These are phyloP conservation scores for Stegodyphus mimosarum DNA, from an alignment of 1,140 invertebrate genomes.

Conservation along the genomic window DNA sequence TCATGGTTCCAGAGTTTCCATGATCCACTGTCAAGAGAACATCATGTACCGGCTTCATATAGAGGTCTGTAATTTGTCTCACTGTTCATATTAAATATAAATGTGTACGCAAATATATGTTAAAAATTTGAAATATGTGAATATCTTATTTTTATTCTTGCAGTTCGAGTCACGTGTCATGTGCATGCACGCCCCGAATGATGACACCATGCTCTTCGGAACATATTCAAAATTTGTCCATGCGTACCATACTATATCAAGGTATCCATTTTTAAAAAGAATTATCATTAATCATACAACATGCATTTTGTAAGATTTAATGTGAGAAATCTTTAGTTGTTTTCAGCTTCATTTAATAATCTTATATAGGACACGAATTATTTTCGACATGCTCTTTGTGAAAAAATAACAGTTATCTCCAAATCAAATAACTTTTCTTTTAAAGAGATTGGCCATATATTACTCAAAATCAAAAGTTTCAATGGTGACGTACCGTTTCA, in stretches of 20 bases:
- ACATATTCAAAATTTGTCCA: conserved; percentile 70
- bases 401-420: no score
- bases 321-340: no score
- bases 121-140: neutral
- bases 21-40: conserved; percentile 66
- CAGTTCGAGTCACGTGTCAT: conserved; percentile 71
- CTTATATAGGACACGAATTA: no score
- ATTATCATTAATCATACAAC: neutral
- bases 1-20: conserved; percentile 66
- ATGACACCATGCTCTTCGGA: conserved; percentile 69
- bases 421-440: no score
- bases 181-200: conserved; percentile 67
- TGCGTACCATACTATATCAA: conserved; percentile 66
- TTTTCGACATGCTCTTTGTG: no score
- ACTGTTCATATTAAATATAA: neutral
- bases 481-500: no score
- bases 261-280: conserved; percentile 56
- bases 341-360: no score
- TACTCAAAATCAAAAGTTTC: no score
- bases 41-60: conserved; percentile 69
- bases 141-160: neutral
- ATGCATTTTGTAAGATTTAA: neutral
- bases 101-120: neutral
- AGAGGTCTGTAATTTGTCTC: conserved; percentile 65
- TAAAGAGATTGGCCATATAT: no score